These are phyloP conservation scores for Serinus canaria DNA, from an alignment of 2,113 vertebrate genomes.

Conservation along the genomic window DNA sequence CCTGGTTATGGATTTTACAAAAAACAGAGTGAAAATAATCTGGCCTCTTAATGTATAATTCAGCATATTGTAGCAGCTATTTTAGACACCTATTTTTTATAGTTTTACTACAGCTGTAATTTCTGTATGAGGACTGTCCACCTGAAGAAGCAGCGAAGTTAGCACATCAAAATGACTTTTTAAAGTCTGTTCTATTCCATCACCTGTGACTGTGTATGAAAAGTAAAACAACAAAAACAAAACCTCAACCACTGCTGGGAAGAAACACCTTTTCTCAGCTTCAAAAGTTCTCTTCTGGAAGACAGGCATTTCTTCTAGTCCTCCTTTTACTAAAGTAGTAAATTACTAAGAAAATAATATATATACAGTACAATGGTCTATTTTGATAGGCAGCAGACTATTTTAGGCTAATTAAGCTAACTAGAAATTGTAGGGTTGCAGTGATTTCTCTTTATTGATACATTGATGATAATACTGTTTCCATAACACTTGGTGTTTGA, in stretches of 20 bases:
- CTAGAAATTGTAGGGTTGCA: slow-evolving; percentile 60
- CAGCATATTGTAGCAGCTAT: slow-evolving; percentile 62
- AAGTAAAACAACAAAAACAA: background rate
- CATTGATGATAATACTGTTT: slow-evolving; percentile 1
- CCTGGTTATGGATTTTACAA: background rate
- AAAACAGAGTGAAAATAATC: background rate
- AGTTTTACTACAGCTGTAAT: slow-evolving; percentile 20
- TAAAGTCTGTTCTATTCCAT: background rate
- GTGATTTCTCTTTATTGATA: slow-evolving; percentile 26
- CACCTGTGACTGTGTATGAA: background rate
- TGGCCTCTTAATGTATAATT: slow-evolving; percentile 18
- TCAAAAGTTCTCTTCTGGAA: background rate
- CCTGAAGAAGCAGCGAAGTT: background rate
- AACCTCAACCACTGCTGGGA: background rate
- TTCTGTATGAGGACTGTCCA: background rate
- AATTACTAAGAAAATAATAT: background rate
- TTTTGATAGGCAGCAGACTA: slow-evolving; percentile 14
- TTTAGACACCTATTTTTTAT: slow-evolving; percentile 43
- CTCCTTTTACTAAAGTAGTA: slow-evolving; percentile 8
- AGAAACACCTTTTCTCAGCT: background rate
- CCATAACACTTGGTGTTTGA: slow-evolving; percentile 21
- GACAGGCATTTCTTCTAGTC: slow-evolving; percentile 14
- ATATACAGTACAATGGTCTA: slow-evolving; percentile 6
- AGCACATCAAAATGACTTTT: background rate
- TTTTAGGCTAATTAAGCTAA: slow-evolving; percentile 34